Evolutionary conservation across 2,888 invertebrate genomes (phyloP).

Genomic region (Lasioglossum morio): DNA sequence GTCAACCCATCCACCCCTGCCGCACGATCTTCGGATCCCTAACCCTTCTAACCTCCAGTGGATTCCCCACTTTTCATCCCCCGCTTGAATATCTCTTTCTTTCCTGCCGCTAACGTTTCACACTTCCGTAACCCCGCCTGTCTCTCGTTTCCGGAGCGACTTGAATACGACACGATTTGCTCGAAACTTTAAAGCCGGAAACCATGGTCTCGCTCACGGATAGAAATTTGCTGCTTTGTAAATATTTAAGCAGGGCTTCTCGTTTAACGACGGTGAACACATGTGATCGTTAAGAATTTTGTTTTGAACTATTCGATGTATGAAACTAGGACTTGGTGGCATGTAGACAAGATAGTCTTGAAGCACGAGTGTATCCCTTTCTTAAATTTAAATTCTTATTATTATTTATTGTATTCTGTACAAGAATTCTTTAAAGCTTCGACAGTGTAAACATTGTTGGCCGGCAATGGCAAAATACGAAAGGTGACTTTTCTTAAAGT

Average conservation of each 20-base stretch:
- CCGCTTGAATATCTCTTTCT: slow-evolving; percentile 29
- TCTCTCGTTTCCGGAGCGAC: not conserved
- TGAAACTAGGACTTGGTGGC: too few relatives aligned
- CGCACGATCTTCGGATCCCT: slow-evolving; percentile 35
- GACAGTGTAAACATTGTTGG: too few relatives aligned
- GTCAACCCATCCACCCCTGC: slow-evolving; percentile 54
- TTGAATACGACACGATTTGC: slow-evolving; percentile 12
- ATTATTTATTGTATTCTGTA: too few relatives aligned
- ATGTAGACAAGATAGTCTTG: too few relatives aligned
- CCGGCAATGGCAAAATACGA: too few relatives aligned
- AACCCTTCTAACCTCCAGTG: slow-evolving; percentile 56
- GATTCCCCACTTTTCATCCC: slow-evolving; percentile 55
- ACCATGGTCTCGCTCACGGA: not conserved
- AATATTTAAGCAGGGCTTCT: not conserved
- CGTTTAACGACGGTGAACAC: too few relatives aligned
- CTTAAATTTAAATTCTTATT: too few relatives aligned
- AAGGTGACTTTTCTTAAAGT: too few relatives aligned
- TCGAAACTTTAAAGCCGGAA: not conserved
- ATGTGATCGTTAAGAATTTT: too few relatives aligned
- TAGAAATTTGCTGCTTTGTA: not conserved
- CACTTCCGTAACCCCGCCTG: slow-evolving; percentile 6
- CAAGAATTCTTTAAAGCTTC: too few relatives aligned
- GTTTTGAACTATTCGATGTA: too few relatives aligned
- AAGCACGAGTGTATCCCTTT: too few relatives aligned
- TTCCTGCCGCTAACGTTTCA: slow-evolving; percentile 31